phyloP scores from a whole-genome alignment of 2,888 invertebrate species.

The Oeneis ivallda region DNA sequence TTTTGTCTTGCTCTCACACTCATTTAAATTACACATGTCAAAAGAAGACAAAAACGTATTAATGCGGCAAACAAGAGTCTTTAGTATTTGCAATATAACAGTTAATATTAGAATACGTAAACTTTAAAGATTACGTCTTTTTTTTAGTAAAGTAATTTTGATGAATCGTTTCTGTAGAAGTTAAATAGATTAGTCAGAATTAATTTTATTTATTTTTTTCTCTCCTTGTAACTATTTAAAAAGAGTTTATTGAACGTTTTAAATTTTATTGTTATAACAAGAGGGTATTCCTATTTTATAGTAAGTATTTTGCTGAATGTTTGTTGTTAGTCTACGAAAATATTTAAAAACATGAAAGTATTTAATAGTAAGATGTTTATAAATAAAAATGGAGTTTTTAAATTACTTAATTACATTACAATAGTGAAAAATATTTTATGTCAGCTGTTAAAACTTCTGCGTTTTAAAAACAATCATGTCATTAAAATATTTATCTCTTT shows the following conservation, averaged over 20 bases:
- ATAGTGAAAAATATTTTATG: not conserved
- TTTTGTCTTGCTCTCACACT: not conserved
- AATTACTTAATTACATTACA: constrained; percentile 20
- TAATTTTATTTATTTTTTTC: not conserved
- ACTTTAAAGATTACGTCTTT: not conserved
- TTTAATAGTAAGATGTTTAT: constrained; percentile 18
- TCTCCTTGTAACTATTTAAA: not conserved
- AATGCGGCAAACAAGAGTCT: not conserved
- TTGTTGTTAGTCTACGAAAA: constrained; percentile 33
- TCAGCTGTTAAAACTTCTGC: not conserved
- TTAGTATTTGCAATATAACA: not conserved
- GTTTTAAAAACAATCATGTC: not conserved
- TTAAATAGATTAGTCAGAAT: not conserved
- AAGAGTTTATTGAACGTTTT: not conserved
- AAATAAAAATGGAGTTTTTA: constrained; percentile 29
- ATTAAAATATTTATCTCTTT: not conserved
- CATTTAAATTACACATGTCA: not conserved
- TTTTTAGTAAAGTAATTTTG: not conserved
- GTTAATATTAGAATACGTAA: not conserved
- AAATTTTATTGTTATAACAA: not conserved
- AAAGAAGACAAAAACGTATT: not conserved
- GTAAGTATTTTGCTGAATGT: constrained; percentile 12
- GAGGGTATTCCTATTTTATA: constrained; percentile 1
- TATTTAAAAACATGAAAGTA: constrained; percentile 32
- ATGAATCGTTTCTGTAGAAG: not conserved